Evolutionary conservation across 2,888 invertebrate genomes (phyloP).

Genomic region (Habrosyne pyritoides): DNA sequence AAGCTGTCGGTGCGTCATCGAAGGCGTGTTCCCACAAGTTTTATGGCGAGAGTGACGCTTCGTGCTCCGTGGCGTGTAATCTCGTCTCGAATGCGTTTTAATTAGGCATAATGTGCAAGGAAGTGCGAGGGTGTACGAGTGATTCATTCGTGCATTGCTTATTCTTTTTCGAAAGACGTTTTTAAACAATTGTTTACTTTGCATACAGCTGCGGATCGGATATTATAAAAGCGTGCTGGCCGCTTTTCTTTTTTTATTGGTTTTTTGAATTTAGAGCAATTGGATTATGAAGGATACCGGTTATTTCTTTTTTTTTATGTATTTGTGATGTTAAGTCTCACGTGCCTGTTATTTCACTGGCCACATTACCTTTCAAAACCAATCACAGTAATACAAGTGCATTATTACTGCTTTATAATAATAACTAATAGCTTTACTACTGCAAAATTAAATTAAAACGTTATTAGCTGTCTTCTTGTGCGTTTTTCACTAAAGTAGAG

Average conservation of each 20-base stretch:
- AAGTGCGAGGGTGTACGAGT: slow-evolving; percentile 52
- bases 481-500: no score
- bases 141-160: slow-evolving; percentile 41
- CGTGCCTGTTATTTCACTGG: no score
- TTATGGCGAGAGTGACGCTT: slow-evolving; percentile 60
- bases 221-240: not conserved
- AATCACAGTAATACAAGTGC: no score
- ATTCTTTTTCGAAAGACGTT: slow-evolving; percentile 17
- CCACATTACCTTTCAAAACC: no score
- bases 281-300: no score
- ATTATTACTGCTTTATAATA: no score
- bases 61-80: slow-evolving; percentile 22
- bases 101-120: slow-evolving; percentile 47
- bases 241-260: not conserved
- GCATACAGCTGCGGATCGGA: slow-evolving; percentile 3
- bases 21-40: slow-evolving; percentile 67
- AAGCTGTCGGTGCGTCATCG: slow-evolving; percentile 73
- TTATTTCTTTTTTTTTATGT: no score
- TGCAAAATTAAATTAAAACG: no score
- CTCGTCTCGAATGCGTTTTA: slow-evolving; percentile 35
- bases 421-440: no score
- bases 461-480: no score
- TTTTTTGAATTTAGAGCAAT: not conserved
- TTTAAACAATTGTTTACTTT: slow-evolving; percentile 8
- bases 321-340: no score